phyloP scores from a whole-genome alignment of 2,888 invertebrate genomes.

The Pseudoips prasinana region DNA sequence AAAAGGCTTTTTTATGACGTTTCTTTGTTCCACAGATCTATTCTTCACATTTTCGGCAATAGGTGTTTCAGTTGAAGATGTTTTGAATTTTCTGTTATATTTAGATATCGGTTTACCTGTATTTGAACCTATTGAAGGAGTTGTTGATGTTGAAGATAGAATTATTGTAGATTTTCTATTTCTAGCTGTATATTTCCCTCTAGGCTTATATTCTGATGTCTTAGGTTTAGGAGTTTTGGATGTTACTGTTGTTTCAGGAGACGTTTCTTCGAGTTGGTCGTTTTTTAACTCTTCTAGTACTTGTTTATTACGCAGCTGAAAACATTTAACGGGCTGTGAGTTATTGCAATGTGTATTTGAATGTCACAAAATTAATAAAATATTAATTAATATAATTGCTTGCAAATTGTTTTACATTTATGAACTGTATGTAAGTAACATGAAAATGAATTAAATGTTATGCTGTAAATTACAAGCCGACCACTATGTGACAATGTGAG shows the following conservation, averaged over 20 bases:
- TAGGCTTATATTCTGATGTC: constrained; percentile 48
- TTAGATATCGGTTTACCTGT: constrained; percentile 53
- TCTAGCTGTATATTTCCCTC: constrained; percentile 54
- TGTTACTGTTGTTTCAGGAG: constrained; percentile 28
- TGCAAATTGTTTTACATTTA: too few relatives aligned
- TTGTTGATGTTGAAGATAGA: constrained; percentile 39
- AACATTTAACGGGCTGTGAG: constrained; percentile 18
- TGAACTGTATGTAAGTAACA: too few relatives aligned
- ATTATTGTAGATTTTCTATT: constrained; percentile 50
- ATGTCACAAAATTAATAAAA: too few relatives aligned
- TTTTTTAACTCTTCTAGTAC: constrained; percentile 42
- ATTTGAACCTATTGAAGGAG: constrained; percentile 24
- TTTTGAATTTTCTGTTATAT: constrained; percentile 65
- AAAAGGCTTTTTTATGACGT: constrained; percentile 47
- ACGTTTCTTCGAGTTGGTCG: constrained; percentile 35
- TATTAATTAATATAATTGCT: too few relatives aligned
- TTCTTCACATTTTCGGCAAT: constrained; percentile 40
- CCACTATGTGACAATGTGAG: too few relatives aligned
- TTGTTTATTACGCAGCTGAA: constrained; percentile 61
- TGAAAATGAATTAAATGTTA: too few relatives aligned
- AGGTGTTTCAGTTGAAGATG: constrained; percentile 46
- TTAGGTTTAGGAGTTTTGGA: constrained; percentile 41
- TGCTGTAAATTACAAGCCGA: too few relatives aligned
- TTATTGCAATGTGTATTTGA: neutral
- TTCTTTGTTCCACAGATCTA: constrained; percentile 43